Evolutionary conservation across 2,888 invertebrate genomes (phyloP).

Genomic region (Trichacis sp.): DNA sequence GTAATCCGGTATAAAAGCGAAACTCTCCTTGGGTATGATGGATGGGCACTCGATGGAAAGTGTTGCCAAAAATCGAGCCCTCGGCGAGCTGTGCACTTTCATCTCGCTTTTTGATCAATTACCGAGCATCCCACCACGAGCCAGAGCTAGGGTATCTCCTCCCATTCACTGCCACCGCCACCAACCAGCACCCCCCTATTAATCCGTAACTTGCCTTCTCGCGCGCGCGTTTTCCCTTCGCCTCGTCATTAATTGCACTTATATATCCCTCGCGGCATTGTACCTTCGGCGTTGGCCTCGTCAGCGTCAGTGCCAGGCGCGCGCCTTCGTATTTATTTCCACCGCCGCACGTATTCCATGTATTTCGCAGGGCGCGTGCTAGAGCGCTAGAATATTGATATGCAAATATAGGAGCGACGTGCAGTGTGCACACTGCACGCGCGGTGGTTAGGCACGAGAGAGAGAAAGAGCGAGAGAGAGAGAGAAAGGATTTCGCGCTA

Average conservation of each 20-base stretch:
- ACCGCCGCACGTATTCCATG: too few relatives aligned
- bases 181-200: slow-evolving; percentile 53
- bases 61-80: too few relatives aligned
- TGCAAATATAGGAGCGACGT: slow-evolving; percentile 62
- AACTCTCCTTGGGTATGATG: too few relatives aligned
- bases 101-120: too few relatives aligned
- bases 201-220: not conserved
- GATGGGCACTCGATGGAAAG: too few relatives aligned
- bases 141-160: too few relatives aligned
- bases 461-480: too few relatives aligned
- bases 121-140: too few relatives aligned
- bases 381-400: slow-evolving; percentile 63
- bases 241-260: slow-evolving; percentile 11
- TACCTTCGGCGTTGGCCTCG: not conserved
- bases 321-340: slow-evolving; percentile 37
- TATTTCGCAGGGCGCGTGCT: slow-evolving; percentile 68
- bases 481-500: slow-evolving; percentile 54
- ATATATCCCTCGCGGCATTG: not conserved
- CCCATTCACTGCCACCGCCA: slow-evolving; percentile 67
- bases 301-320: slow-evolving; percentile 38
- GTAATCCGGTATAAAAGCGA: too few relatives aligned
- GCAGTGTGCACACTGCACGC: slow-evolving; percentile 34
- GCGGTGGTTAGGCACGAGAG: slow-evolving; percentile 20
- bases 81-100: too few relatives aligned
- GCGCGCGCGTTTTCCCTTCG: slow-evolving; percentile 6